Evolutionary conservation across 2,797 vertebrate species (phyloP), one percentile per base, ranked within the genome.

Genomic region (Adrianichthys oophorus): DNA sequence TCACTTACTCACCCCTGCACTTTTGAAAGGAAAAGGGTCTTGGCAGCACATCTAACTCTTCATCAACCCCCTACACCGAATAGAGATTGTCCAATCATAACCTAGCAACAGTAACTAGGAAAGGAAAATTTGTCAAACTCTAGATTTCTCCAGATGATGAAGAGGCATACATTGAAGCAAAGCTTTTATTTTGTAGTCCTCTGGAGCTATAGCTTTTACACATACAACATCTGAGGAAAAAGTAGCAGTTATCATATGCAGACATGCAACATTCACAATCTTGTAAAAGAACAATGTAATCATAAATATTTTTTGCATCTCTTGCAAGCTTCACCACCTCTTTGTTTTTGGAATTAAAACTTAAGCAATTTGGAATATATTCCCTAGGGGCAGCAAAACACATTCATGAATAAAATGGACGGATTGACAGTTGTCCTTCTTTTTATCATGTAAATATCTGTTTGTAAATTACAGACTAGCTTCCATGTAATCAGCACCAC

Each of bases 1-100:
- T 73, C 71, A 53, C 68, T 79, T 66, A 60, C 66, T 74, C 63
- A 71, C 47, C 58, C 43, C 58, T n/a, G 29, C 18, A 29, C 26
- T 41, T 58, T 54, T 68, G 48, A 53, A 66, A 56, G 18, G 23
- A 59, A 68, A 61, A 73, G 29, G 32, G 50, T 67, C 41, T 37
- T 46, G 52, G 64, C 60, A 61, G 63, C 54, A 47, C 52, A 55
- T 43, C 7, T 52, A 52, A 58, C 45, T 64, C 32, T 68, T 72
- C 7, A 12, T 17, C 52, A 55, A 43, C 56, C 43, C n/a, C 53
- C 50, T 62, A 44, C 52, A 40, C 48, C 41, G 50, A 65, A 56
- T 58, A 55, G 8, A 70, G 53, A 63, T 41, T 52, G 50, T 37
- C 68, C 60, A 70, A 50, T 65, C 52, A 56, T 48, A 57, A 43